Evolutionary conservation across 2,888 invertebrate genomes (phyloP).

Genomic region (Chelonus formosanus): DNA sequence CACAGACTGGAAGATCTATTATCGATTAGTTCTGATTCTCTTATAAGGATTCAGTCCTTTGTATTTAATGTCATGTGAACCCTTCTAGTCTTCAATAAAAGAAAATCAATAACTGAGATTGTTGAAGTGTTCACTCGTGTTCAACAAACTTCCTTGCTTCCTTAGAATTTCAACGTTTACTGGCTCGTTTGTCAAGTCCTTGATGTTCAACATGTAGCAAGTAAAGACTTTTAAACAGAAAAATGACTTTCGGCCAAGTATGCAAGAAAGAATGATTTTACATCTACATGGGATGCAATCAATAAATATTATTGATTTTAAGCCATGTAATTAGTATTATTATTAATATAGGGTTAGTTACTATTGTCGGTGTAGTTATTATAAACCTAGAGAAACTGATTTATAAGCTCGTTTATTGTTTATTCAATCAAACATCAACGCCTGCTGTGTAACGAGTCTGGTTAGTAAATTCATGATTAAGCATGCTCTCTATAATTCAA

Average conservation of each 20-base stretch:
- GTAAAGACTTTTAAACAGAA: neutral
- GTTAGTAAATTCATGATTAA: too few species aligned
- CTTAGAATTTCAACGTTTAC: constrained; percentile 3
- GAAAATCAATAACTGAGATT: constrained; percentile 14
- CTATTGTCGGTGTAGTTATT: too few species aligned
- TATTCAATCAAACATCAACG: constrained; percentile 6
- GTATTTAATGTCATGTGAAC: neutral
- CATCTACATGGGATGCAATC: too few species aligned
- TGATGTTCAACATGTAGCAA: constrained; percentile 3
- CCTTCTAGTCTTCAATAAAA: neutral
- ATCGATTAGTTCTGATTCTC: too few species aligned
- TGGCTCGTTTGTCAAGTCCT: constrained; percentile 1
- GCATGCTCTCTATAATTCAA: too few species aligned
- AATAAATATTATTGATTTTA: too few species aligned
- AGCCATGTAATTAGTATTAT: too few species aligned
- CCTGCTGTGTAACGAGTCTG: neutral
- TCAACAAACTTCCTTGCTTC: neutral
- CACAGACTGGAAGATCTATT: too few species aligned
- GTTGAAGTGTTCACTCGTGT: constrained; percentile 4
- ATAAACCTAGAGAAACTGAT: neutral
- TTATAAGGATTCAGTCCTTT: too few species aligned
- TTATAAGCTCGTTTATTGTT: constrained; percentile 12
- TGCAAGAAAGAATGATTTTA: too few species aligned
- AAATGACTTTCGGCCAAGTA: too few species aligned
- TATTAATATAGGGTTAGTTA: too few species aligned